phyloP scores from a whole-genome alignment of 2,888 invertebrate genomes.

The Dicyrtomina minuta region DNA sequence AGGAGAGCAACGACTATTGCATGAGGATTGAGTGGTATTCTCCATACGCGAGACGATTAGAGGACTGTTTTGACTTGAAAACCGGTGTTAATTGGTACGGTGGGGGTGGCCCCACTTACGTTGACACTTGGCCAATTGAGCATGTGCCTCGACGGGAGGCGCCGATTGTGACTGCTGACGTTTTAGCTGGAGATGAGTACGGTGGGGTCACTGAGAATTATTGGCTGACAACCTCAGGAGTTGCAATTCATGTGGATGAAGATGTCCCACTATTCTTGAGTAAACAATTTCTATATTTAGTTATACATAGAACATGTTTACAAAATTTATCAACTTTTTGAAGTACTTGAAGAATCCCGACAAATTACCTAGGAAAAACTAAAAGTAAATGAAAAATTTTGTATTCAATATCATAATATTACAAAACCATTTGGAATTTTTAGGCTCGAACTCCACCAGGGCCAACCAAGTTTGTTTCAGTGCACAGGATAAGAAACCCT shows the following conservation, averaged over 20 bases:
- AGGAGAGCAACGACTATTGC: slow-evolving; percentile 32
- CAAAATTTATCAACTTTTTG: background rate
- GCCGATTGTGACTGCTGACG: slow-evolving; percentile 20
- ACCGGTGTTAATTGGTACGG: slow-evolving; percentile 40
- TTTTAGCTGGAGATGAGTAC: slow-evolving; percentile 23
- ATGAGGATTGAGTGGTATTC: slow-evolving; percentile 45
- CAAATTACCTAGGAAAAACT: no score
- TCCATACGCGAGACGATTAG: slow-evolving; percentile 36
- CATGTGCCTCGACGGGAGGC: slow-evolving; percentile 29
- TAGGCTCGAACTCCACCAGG: slow-evolving; percentile 34
- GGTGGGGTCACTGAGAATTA: slow-evolving; percentile 49
- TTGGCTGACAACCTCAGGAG: slow-evolving; percentile 47
- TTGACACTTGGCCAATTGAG: slow-evolving; percentile 46
- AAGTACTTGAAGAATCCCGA: no score
- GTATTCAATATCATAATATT: no score
- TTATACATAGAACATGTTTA: no score
- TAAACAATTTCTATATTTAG: slow-evolving; percentile 4
- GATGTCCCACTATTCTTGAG: slow-evolving; percentile 43
- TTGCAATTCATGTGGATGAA: slow-evolving; percentile 44
- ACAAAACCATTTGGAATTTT: no score
- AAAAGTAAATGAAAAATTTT: no score
- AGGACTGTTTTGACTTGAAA: slow-evolving; percentile 45
- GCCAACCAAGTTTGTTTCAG: slow-evolving; percentile 34
- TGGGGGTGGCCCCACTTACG: slow-evolving; percentile 43
- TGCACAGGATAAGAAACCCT: slow-evolving; percentile 32